These are phyloP conservation scores for Leuciscus idus DNA, from an alignment of 2,113 vertebrate genomes.

Conservation along the genomic window DNA sequence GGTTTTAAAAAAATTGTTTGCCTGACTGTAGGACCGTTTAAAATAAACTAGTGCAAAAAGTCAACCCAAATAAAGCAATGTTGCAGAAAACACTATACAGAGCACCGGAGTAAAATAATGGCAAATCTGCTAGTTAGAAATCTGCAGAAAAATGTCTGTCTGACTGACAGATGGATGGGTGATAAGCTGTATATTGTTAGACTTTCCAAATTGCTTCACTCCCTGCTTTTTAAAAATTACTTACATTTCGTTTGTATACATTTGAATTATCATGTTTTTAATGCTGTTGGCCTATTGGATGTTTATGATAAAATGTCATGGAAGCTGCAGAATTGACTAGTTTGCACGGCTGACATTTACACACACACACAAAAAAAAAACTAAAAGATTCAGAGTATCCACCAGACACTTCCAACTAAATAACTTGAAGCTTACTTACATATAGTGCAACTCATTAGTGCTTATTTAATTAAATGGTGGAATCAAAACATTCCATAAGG, in stretches of 20 bases:
- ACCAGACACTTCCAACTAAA: neutral
- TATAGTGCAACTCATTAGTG: neutral
- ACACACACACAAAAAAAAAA: neutral
- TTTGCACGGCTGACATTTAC: neutral
- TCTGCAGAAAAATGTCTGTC: neutral
- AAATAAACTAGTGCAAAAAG: neutral
- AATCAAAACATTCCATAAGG: constrained; percentile 13
- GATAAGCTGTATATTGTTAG: constrained; percentile 57
- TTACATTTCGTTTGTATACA: neutral
- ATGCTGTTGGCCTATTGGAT: neutral
- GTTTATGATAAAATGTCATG: constrained; percentile 1
- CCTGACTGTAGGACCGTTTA: neutral
- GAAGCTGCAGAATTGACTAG: neutral
- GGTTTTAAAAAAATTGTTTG: neutral
- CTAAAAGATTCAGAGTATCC: neutral
- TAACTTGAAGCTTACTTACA: neutral
- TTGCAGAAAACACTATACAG: neutral
- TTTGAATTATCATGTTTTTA: neutral
- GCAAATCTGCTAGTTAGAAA: neutral
- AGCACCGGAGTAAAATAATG: neutral
- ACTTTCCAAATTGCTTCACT: constrained; percentile 47
- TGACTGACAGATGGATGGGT: neutral
- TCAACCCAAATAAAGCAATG: neutral
- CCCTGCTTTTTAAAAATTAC: neutral
- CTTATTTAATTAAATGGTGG: neutral